These are phyloP conservation scores for Himalopsyche japonica DNA, from an alignment of 2,888 invertebrate genomes.

Conservation along the genomic window DNA sequence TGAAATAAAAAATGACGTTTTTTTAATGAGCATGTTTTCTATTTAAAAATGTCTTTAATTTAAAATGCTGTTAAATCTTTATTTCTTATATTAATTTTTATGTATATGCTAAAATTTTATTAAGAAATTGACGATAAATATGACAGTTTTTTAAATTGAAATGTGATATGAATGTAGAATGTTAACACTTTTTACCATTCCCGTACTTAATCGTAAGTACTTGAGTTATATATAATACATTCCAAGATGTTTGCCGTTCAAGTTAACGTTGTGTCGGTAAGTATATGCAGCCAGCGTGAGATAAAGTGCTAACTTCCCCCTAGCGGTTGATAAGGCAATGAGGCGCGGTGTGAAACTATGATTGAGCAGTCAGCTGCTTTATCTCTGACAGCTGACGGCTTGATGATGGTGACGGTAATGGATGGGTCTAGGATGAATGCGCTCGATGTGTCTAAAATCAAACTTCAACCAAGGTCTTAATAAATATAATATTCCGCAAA, in stretches of 20 bases:
- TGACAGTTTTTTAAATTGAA: no score
- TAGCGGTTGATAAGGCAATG: conserved; percentile 32
- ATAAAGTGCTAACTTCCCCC: conserved; percentile 4
- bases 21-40: no score
- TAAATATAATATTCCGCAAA: not conserved
- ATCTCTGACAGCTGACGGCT: conserved; percentile 37
- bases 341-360: conserved; percentile 37
- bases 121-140: no score
- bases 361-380: conserved; percentile 37
- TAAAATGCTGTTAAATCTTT: no score
- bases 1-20: no score
- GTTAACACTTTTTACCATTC: no score
- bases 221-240: not conserved
- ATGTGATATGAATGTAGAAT: no score
- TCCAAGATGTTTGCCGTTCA: not conserved
- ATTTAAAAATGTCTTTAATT: no score
- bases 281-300: not conserved
- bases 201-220: not conserved
- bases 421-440: conserved; percentile 5
- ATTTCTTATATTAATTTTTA: no score
- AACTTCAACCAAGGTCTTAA: not conserved
- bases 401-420: conserved; percentile 9
- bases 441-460: not conserved
- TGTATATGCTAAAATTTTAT: no score
- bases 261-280: not conserved